These are phyloP conservation scores for Potamarius usumacintae DNA, from an alignment of 2,113 vertebrate genomes.

Conservation along the genomic window DNA sequence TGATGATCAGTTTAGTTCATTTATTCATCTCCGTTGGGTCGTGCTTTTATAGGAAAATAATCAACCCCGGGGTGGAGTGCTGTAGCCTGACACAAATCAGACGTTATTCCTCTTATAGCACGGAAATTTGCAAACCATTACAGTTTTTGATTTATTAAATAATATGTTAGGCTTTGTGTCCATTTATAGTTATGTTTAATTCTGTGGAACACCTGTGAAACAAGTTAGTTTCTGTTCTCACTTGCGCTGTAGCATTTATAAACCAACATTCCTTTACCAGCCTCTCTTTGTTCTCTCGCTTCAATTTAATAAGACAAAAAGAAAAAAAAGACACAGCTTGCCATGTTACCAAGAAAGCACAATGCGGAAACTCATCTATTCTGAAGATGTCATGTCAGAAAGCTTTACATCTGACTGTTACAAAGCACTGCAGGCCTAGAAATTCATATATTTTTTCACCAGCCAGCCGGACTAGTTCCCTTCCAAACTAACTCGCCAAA, in stretches of 20 bases:
- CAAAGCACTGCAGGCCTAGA: too few relatives aligned
- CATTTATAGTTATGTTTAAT: too few relatives aligned
- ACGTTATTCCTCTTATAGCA: neutral
- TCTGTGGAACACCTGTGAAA: neutral
- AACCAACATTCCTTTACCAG: neutral
- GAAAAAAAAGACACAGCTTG: neutral
- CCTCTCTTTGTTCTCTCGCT: neutral
- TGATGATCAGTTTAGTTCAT: neutral
- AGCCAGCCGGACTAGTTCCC: too few relatives aligned
- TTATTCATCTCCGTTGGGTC: neutral
- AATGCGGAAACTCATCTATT: neutral
- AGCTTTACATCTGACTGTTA: neutral
- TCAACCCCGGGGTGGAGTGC: neutral
- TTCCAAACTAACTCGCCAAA: too few relatives aligned
- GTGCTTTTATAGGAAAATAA: neutral
- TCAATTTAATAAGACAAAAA: neutral
- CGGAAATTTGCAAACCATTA: neutral
- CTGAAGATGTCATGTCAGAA: neutral
- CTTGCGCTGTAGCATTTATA: neutral
- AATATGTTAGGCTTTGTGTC: too few relatives aligned
- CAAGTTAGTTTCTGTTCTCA: neutral
- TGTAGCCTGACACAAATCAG: too few relatives aligned
- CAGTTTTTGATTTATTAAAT: neutral
- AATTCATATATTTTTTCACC: too few relatives aligned
- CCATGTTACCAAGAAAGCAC: neutral